phyloP scores from a whole-genome alignment of 2,888 invertebrate species.

The Protophormia terraenovae region DNA sequence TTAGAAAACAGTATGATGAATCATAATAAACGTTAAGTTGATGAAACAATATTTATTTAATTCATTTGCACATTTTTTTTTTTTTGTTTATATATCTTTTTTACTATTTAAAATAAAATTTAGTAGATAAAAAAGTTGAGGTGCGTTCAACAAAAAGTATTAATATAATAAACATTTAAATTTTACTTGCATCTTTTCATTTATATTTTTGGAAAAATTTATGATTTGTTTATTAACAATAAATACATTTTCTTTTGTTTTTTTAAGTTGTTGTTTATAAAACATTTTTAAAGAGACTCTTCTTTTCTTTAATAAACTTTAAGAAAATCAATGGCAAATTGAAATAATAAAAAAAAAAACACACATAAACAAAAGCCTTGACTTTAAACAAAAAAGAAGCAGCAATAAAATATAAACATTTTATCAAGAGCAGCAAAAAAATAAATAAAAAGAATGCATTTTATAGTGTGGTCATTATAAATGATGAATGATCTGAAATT shows the following conservation, averaged over 20 bases:
- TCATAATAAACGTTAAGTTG: conserved; percentile 17
- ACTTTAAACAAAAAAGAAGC: conserved; percentile 39
- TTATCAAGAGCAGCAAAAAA: conserved; percentile 32
- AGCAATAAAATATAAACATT: conserved; percentile 19
- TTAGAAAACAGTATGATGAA: conserved; percentile 18
- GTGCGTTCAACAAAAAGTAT: neutral
- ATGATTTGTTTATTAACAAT: conserved; percentile 42
- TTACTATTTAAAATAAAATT: conserved; percentile 40
- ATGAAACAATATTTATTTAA: conserved; percentile 50
- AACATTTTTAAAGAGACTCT: neutral
- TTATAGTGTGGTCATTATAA: conserved; percentile 23
- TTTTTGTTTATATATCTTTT: conserved; percentile 7
- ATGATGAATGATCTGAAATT: conserved; percentile 46
- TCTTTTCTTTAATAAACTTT: neutral
- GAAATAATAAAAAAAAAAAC: neutral
- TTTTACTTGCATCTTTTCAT: neutral
- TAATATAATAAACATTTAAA: conserved; percentile 10
- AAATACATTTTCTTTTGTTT: conserved; percentile 6
- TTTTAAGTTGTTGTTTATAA: conserved; percentile 2
- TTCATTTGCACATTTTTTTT: conserved; percentile 27
- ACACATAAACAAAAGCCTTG: conserved; percentile 38
- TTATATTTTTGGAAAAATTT: neutral
- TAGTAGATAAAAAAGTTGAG: conserved; percentile 14
- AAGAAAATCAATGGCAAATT: conserved; percentile 16
- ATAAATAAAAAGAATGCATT: conserved; percentile 10